These are phyloP conservation scores for Rhodinocichla rosea DNA, from an alignment of 2,113 vertebrate species.

Conservation along the genomic window DNA sequence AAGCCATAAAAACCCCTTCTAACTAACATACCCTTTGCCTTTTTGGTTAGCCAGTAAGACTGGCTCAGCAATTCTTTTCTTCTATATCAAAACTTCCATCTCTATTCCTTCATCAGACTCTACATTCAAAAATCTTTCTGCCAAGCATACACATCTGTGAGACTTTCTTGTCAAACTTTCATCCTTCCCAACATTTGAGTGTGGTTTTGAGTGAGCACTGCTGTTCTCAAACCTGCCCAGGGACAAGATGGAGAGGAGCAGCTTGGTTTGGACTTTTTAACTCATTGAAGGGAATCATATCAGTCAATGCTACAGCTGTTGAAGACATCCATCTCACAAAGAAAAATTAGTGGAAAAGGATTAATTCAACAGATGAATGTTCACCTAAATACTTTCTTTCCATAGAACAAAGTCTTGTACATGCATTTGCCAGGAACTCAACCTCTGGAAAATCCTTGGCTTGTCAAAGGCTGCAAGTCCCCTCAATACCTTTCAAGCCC, in stretches of 20 bases:
- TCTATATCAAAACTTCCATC: too few relatives aligned
- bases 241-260: neutral
- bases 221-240: neutral
- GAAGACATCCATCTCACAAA: neutral
- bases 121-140: too few relatives aligned
- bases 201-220: neutral
- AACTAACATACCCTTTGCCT: too few relatives aligned
- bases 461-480: neutral
- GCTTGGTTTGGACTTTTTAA: neutral
- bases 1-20: too few relatives aligned
- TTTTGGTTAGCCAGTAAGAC: too few relatives aligned
- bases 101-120: too few relatives aligned
- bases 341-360: neutral
- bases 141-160: too few relatives aligned
- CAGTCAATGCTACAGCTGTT: neutral
- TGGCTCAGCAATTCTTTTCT: too few relatives aligned
- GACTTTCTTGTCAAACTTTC: too few relatives aligned
- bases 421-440: neutral
- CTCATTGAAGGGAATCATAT: fast-evolving
- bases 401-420: neutral
- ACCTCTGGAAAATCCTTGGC: neutral
- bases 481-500: neutral
- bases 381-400: neutral
- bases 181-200: too few relatives aligned
- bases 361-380: neutral